These are phyloP conservation scores for Drosophila nigromelanica DNA, from an alignment of 1,140 invertebrate species.

Conservation along the genomic window DNA sequence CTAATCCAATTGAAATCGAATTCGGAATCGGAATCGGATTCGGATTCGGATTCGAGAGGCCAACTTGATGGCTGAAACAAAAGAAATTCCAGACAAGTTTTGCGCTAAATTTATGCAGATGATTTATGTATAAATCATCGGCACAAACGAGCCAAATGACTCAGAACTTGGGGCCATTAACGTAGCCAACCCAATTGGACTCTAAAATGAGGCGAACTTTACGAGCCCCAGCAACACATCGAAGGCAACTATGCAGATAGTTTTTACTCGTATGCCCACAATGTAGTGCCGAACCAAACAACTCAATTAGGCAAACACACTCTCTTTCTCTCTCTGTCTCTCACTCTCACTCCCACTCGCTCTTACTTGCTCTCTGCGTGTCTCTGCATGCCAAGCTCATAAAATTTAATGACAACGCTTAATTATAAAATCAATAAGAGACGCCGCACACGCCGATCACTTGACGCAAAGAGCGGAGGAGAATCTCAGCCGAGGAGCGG, in stretches of 20 bases:
- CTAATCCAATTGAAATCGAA: conserved; percentile 53
- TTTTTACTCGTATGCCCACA: conserved; percentile 19
- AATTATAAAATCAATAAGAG: conserved; percentile 83
- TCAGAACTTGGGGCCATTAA: conserved; percentile 7
- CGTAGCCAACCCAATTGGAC: not conserved
- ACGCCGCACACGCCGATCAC: conserved; percentile 68
- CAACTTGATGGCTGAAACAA: conserved; percentile 47
- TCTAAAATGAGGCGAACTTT: conserved; percentile 7
- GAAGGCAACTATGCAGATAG: conserved; percentile 29
- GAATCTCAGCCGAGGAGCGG: too few relatives aligned
- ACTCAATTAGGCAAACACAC: conserved; percentile 63
- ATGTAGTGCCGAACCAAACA: conserved; percentile 46
- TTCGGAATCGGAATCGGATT: conserved; percentile 19
- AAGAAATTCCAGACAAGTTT: conserved; percentile 66
- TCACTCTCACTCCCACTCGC: not conserved
- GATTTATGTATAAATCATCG: conserved; percentile 66
- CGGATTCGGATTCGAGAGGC: not conserved
- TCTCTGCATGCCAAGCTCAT: conserved; percentile 45
- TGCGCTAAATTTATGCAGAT: conserved; percentile 75
- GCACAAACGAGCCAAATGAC: conserved; percentile 16
- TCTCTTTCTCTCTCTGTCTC: not conserved
- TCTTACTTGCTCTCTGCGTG: not conserved
- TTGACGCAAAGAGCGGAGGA: not conserved
- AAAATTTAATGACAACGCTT: conserved; percentile 83
- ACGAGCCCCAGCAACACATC: conserved; percentile 11